phyloP scores from a whole-genome alignment of 2,888 invertebrate species.

The Sphaerophoria rueppellii region DNA sequence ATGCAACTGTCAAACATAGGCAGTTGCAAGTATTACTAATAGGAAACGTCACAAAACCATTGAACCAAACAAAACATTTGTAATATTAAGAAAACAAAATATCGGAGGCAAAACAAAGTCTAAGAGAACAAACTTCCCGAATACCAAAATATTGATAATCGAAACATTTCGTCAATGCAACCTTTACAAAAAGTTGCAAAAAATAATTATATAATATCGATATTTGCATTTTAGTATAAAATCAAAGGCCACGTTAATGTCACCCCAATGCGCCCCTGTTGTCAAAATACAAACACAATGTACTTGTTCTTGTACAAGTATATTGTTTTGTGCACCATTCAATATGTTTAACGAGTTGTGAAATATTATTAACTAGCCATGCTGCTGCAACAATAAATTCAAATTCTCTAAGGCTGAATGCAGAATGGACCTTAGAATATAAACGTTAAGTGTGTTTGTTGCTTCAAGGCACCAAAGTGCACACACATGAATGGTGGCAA shows the following conservation, averaged over 20 bases:
- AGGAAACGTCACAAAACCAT: too few species aligned
- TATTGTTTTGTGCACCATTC: slow-evolving; percentile 53
- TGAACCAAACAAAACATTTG: too few species aligned
- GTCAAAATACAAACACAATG: neutral
- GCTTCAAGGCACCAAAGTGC: slow-evolving; percentile 62
- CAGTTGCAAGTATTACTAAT: too few species aligned
- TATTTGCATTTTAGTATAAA: too few species aligned
- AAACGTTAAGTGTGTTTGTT: slow-evolving; percentile 22
- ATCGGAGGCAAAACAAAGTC: too few species aligned
- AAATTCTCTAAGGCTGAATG: slow-evolving; percentile 60
- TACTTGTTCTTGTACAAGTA: slow-evolving; percentile 30
- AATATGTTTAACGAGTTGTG: slow-evolving; percentile 71
- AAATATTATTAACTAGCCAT: slow-evolving; percentile 73
- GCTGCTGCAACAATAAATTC: slow-evolving; percentile 72
- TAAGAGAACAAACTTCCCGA: too few species aligned
- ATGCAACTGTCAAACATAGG: too few species aligned
- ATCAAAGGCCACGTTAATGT: neutral
- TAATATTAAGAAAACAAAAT: too few species aligned
- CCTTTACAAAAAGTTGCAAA: too few species aligned
- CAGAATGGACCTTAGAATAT: slow-evolving; percentile 49
- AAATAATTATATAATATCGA: too few species aligned
- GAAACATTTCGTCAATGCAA: too few species aligned
- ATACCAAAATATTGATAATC: too few species aligned
- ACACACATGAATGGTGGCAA: slow-evolving; percentile 73
- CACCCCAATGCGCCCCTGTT: neutral